Evolutionary conservation across 2,113 vertebrate species (phyloP).

Genomic region (Sylvilagus bachmani): DNA sequence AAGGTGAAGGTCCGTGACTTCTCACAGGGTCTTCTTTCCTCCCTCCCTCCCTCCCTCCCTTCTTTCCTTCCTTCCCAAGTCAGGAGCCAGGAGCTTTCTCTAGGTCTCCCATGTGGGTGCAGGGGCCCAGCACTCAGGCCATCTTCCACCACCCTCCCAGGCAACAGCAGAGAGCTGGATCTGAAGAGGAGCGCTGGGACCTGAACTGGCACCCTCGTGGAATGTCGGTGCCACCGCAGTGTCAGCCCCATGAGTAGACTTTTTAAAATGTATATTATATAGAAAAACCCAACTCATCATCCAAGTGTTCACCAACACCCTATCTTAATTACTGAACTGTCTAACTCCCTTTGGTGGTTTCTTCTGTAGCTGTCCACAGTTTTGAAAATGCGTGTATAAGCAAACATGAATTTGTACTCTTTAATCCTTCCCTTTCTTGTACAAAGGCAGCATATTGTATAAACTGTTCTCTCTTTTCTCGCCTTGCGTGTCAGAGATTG

Average conservation of each 20-base stretch:
- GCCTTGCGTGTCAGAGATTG: not conserved
- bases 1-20: not conserved
- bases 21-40: not conserved
- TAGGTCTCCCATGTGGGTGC: no score
- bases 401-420: not conserved
- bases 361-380: not conserved
- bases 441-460: not conserved
- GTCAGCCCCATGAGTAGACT: not conserved
- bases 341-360: constrained; percentile 36
- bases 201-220: no score
- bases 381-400: not conserved
- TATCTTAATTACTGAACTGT: not conserved
- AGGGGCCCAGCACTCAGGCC: no score
- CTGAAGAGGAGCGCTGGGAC: no score
- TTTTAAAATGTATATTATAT: not conserved
- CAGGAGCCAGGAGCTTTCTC: no score
- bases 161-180: no score
- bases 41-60: no score
- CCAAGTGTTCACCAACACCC: not conserved
- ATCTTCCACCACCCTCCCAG: no score
- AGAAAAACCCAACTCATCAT: not conserved
- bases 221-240: no score
- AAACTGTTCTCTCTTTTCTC: constrained; percentile 37
- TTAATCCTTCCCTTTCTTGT: constrained; percentile 10
- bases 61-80: no score